Conservation (phyloP, 1,140 invertebrate genomes). For the Zaprionus taronus region DNA sequence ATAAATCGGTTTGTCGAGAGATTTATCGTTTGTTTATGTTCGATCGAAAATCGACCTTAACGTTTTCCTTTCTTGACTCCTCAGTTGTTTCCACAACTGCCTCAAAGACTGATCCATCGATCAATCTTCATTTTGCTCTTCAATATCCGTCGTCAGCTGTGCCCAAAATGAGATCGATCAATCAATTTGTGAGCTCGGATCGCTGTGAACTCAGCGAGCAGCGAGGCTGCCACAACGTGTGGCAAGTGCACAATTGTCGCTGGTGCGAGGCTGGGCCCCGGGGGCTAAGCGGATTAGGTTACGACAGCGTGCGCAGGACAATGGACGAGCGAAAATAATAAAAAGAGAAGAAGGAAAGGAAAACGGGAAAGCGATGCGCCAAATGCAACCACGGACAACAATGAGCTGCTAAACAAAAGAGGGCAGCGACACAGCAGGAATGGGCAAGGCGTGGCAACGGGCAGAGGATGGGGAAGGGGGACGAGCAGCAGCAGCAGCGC, state of each 20-base stretch:
- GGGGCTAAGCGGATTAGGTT: conserved; percentile 67
- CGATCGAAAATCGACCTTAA: too few relatives aligned
- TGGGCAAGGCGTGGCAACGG: conserved; percentile 15
- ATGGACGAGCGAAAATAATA: conserved; percentile 23
- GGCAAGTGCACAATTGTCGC: conserved; percentile 1
- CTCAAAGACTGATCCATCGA: background rate
- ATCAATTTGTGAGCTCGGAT: conserved; percentile 4
- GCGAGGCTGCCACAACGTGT: background rate
- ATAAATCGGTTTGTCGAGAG: too few relatives aligned
- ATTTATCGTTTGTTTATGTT: too few relatives aligned
- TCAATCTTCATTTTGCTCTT: background rate
- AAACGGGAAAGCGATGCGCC: conserved; percentile 32
- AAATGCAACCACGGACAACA: conserved; percentile 53
- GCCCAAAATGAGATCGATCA: background rate
- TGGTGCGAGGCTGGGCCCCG: background rate
- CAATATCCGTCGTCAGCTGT: background rate
- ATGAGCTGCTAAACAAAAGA: conserved; percentile 21
- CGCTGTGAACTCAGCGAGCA: background rate
- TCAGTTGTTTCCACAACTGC: too few relatives aligned
- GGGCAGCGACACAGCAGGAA: conserved; percentile 10
- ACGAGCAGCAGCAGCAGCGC: conserved; percentile 28
- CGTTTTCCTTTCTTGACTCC: background rate
- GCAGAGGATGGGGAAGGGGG: background rate
- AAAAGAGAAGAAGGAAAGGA: background rate
- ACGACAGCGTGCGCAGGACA: conserved; percentile 66